A percentile compares a stretch with the other conserved stretches of the same genome.
These are phyloP conservation scores for Cossypha niveicapilla DNA, from an alignment of 2,797 vertebrate genomes.

Conservation along the genomic window DNA sequence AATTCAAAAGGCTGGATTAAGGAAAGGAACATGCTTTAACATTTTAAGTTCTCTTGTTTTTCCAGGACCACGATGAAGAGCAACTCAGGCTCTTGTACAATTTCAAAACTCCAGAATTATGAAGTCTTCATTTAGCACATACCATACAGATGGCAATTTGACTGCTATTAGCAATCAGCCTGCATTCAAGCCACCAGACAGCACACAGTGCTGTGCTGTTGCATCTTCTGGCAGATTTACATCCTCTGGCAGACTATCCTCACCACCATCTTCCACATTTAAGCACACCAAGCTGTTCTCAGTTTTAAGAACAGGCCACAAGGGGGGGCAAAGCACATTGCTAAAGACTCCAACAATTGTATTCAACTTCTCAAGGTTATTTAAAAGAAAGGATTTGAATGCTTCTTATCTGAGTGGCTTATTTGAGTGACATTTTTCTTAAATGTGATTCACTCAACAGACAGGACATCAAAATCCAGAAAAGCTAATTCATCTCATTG, in stretches of 20 bases:
- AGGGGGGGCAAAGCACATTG: background rate
- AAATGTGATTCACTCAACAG: background rate
- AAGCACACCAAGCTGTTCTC: background rate
- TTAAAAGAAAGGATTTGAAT: background rate
- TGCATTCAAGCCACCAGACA: background rate
- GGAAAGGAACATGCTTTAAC: background rate
- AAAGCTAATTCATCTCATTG: background rate
- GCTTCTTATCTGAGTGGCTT: background rate
- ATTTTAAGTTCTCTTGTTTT: background rate
- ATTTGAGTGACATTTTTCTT: background rate
- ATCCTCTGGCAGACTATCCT: background rate
- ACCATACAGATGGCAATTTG: background rate
- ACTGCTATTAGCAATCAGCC: background rate
- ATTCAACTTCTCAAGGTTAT: background rate
- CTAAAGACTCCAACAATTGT: background rate
- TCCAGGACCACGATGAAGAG: background rate
- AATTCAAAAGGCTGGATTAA: background rate
- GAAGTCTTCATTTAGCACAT: background rate
- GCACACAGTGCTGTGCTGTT: fast-evolving
- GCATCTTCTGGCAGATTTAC: background rate
- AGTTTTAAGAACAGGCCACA: slow-evolving; percentile 12
- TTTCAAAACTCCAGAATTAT: background rate
- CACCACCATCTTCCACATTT: background rate
- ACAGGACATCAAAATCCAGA: background rate
- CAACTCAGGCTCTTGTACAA: background rate